Conservation (phyloP, 1,140 invertebrate genomes). For the Caerostris darwini region DNA sequence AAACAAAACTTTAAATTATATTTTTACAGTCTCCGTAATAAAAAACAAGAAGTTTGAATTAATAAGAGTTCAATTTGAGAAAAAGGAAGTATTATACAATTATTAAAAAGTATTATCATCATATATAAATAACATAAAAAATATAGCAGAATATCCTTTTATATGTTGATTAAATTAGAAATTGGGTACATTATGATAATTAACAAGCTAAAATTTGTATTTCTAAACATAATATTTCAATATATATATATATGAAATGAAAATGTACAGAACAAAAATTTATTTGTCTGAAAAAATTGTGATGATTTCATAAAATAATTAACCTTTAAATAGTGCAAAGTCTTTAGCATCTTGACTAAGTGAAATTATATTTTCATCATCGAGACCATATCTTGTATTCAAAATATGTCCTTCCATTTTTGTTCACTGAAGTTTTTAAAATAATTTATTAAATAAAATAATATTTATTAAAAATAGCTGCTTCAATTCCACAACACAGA, state of each 20-base stretch:
- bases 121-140: too few relatives aligned
- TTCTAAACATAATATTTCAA: neutral
- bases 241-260: neutral
- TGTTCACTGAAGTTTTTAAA: neutral
- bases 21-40: too few relatives aligned
- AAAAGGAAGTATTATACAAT: too few relatives aligned
- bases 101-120: too few relatives aligned
- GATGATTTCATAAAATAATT: neutral
- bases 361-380: conserved; percentile 46
- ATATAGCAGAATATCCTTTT: too few relatives aligned
- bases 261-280: neutral
- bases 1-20: too few relatives aligned
- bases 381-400: conserved; percentile 35
- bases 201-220: too few relatives aligned
- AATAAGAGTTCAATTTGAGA: too few relatives aligned
- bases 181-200: too few relatives aligned
- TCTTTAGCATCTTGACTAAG: conserved; percentile 58
- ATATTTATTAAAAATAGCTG: neutral
- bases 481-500: too few relatives aligned
- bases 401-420: conserved; percentile 50
- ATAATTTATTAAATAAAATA: neutral
- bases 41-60: too few relatives aligned
- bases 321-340: conserved; percentile 55
- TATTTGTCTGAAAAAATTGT: neutral
- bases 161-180: too few relatives aligned